Conservation (phyloP, 2,888 invertebrate species). For the Cheilosia urbana region DNA sequence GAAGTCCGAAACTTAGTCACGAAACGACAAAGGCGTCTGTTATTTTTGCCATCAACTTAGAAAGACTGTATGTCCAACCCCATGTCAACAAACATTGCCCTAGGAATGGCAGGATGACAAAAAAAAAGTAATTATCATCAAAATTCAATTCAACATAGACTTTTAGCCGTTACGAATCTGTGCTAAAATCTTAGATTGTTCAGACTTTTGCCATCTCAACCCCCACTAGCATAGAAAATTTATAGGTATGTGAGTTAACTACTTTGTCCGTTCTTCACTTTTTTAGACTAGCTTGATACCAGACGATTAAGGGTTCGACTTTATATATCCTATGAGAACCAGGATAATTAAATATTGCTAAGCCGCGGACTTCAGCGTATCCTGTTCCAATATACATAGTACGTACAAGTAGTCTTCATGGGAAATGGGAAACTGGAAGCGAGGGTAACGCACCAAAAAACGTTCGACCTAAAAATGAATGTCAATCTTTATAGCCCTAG, state of each 20-base stretch:
- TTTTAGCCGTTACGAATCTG: slow-evolving; percentile 59
- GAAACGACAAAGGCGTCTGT: no score
- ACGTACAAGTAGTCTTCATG: slow-evolving; percentile 16
- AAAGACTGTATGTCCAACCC: no score
- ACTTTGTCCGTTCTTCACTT: not conserved
- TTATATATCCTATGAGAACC: slow-evolving; percentile 67
- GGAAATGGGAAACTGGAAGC: slow-evolving; percentile 56
- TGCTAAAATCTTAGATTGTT: slow-evolving; percentile 51
- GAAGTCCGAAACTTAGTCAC: no score
- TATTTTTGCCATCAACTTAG: no score
- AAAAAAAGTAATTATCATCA: no score
- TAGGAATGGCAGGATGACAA: no score
- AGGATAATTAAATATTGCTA: slow-evolving; percentile 58
- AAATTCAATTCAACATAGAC: no score
- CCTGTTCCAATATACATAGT: slow-evolving; percentile 30
- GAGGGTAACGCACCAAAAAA: slow-evolving; percentile 41
- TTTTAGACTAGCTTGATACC: slow-evolving; percentile 36
- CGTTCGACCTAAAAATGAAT: slow-evolving; percentile 39
- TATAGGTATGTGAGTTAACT: not conserved
- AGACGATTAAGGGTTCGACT: slow-evolving; percentile 43
- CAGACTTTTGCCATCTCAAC: slow-evolving; percentile 33
- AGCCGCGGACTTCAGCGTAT: slow-evolving; percentile 2
- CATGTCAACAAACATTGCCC: no score
- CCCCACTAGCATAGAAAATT: slow-evolving; percentile 6
- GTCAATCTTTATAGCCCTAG: slow-evolving; percentile 17